Evolutionary conservation across 1,140 invertebrate genomes (phyloP).

Genomic region (Atta cephalotes): DNA sequence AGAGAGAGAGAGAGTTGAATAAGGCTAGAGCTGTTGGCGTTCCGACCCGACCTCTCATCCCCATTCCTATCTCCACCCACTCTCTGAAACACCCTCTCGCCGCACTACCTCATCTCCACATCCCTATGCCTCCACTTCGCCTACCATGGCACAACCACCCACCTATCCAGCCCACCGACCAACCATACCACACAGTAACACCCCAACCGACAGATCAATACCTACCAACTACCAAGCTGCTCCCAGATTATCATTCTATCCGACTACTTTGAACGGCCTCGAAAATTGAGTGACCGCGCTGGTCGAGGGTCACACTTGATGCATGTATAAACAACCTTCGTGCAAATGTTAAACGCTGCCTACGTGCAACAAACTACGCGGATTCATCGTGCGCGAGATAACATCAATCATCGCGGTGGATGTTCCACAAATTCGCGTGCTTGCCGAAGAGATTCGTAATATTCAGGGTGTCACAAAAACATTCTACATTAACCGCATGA

Average conservation of each 20-base stretch:
- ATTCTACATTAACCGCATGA: background rate
- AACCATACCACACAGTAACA: constrained; percentile 81
- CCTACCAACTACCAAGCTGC: constrained; percentile 83
- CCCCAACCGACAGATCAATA: constrained; percentile 84
- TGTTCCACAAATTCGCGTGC: constrained; percentile 36
- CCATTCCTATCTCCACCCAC: constrained; percentile 74
- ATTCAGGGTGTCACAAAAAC: background rate
- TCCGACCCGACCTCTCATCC: constrained; percentile 76
- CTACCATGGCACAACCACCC: constrained; percentile 77
- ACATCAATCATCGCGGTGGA: constrained; percentile 45
- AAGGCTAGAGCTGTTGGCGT: constrained; percentile 75
- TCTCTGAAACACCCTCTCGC: constrained; percentile 53
- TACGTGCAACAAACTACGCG: constrained; percentile 37
- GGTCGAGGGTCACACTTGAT: constrained; percentile 22
- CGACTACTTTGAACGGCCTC: constrained; percentile 79
- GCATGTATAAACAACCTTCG: constrained; percentile 35
- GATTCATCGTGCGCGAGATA: constrained; percentile 22
- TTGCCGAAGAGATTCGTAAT: constrained; percentile 27
- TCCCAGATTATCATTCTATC: constrained; percentile 83
- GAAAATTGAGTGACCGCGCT: constrained; percentile 74
- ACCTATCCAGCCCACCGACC: constrained; percentile 77
- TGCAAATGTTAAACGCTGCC: constrained; percentile 33
- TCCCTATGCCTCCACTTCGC: constrained; percentile 69
- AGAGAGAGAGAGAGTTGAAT: constrained; percentile 49
- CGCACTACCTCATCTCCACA: constrained; percentile 57